Evolutionary conservation across 2,113 vertebrate species (phyloP), one percentile per base, ranked within the genome.

Genomic region (Geococcyx californianus): DNA sequence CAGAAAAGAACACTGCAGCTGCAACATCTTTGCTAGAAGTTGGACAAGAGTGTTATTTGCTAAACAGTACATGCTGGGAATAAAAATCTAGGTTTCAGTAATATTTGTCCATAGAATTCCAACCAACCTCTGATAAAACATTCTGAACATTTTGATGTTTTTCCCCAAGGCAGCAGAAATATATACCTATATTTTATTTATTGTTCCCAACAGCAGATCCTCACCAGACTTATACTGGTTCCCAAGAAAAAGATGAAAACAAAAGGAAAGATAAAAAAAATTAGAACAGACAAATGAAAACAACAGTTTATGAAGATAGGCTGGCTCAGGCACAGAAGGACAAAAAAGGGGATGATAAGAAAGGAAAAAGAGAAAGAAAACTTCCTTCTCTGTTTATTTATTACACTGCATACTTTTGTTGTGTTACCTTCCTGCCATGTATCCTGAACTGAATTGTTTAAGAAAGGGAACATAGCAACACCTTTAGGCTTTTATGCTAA

Each of bases 1-100:
- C 92, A 89, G 83, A 79, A 86, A 85, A 91, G 72, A 90, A 94
- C 86, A 90, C 40, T 72, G 72, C 96, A 97, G 93, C 95, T 97
- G 96, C 84, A 91, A 86, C 84, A 47, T 91, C 87, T 93, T 89
- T 93, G 51, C 93, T 77, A 82, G 68, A 70, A 96, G 79, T 93
- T 75, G 86, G 86, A 92, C 69, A 83, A 76, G 33, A 94, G 13
- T 74, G 59, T 77, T 83, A 81, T 94, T 90, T 96, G 47, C 80
- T 96, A 80, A 94, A 95, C 38, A 83, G 66, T 73, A 93, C 92
- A 91, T 83, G 91, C 64, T 82, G 44, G 51, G 94, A 97, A 97
- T 97, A 91, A 94, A 96, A 94, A 97, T 64, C 0, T 4, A 87
- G 56, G 25, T 84, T 86, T 87, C 72, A 51, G 59, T 93, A 95